Evolutionary conservation across 2,888 invertebrate genomes (phyloP).

Genomic region (Copidosoma aretas): DNA sequence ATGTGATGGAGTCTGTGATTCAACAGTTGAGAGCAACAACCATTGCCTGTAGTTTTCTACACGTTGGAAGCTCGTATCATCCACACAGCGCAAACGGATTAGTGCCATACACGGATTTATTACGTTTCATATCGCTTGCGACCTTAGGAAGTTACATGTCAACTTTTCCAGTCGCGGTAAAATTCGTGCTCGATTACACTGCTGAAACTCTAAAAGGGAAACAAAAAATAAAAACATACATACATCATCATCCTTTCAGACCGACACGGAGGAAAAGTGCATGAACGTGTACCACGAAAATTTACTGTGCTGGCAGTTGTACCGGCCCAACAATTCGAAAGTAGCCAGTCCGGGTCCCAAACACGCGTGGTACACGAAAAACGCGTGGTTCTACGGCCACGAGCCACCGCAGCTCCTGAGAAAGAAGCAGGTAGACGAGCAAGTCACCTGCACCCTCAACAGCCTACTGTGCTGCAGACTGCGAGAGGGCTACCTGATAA

Average conservation of each 20-base stretch:
- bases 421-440: constrained; percentile 72
- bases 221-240: constrained; percentile 3
- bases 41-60: constrained; percentile 78
- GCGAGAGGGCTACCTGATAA: constrained; percentile 74
- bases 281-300: constrained; percentile 70
- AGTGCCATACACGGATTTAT: constrained; percentile 75
- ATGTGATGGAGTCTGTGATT: constrained; percentile 74
- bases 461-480: constrained; percentile 76
- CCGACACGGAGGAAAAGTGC: constrained; percentile 43
- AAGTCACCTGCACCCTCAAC: constrained; percentile 69
- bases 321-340: constrained; percentile 48
- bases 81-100: constrained; percentile 73
- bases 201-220: neutral
- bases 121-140: constrained; percentile 77
- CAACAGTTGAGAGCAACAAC: constrained; percentile 76
- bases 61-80: constrained; percentile 72
- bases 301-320: constrained; percentile 64
- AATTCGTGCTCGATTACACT: constrained; percentile 41
- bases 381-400: constrained; percentile 67
- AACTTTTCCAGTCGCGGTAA: constrained; percentile 65
- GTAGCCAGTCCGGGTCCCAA: constrained; percentile 37
- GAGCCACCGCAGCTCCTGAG: constrained; percentile 67
- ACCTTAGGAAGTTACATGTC: constrained; percentile 77
- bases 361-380: constrained; percentile 58
- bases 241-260: constrained; percentile 37